Evolutionary conservation across 2,113 vertebrate genomes (phyloP).

Genomic region (Balaenoptera acutorostrata): DNA sequence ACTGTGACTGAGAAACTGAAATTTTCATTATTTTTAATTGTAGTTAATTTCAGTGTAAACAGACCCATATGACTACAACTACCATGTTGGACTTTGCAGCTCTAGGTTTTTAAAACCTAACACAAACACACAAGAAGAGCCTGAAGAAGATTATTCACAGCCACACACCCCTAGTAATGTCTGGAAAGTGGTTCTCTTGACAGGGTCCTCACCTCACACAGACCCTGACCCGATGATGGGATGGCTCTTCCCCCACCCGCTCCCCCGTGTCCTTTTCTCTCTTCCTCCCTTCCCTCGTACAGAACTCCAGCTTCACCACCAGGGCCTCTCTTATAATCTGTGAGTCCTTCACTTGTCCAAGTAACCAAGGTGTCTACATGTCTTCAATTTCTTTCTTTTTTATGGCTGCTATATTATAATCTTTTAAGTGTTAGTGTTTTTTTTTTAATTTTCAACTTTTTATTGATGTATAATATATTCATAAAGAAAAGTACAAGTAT

Average conservation of each 20-base stretch:
- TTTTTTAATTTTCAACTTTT: no score
- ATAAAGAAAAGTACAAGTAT: no score
- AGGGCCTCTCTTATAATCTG: no score
- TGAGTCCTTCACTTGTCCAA: background rate
- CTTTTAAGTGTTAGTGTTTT: background rate
- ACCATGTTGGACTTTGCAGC: background rate
- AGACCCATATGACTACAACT: background rate
- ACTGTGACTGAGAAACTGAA: background rate
- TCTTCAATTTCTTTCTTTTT: background rate
- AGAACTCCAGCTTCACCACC: accelerated
- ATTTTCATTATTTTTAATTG: background rate
- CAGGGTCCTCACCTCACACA: background rate
- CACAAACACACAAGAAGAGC: background rate
- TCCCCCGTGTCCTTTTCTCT: background rate
- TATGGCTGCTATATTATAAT: background rate
- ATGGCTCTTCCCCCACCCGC: accelerated
- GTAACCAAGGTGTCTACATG: background rate
- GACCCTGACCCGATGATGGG: background rate
- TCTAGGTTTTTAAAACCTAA: background rate
- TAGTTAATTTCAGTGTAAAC: background rate
- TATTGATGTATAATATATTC: no score
- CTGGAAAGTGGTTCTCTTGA: background rate
- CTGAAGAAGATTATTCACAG: background rate
- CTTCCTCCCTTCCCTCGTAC: background rate
- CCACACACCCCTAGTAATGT: background rate